Evolutionary conservation across 2,113 vertebrate species (phyloP).

Genomic region (Anseranas semipalmata): DNA sequence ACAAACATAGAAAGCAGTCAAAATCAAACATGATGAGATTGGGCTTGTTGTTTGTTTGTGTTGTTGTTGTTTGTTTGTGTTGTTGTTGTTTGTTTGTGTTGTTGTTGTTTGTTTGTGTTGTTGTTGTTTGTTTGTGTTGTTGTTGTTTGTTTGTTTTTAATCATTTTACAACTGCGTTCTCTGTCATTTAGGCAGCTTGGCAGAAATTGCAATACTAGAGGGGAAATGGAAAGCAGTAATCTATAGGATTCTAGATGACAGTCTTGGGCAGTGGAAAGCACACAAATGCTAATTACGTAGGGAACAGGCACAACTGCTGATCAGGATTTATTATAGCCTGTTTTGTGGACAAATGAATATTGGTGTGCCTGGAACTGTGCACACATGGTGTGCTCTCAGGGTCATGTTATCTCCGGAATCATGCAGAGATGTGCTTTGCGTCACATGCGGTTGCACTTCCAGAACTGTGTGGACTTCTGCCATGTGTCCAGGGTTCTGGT

Average conservation of each 20-base stretch:
- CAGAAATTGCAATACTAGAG: background rate
- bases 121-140: background rate
- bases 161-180: background rate
- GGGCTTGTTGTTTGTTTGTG: background rate
- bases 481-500: background rate
- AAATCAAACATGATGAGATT: background rate
- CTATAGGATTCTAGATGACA: background rate
- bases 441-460: background rate
- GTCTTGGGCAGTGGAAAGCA: slow-evolving; percentile 3
- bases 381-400: background rate
- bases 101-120: background rate
- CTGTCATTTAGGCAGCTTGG: background rate
- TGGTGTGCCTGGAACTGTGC: slow-evolving; percentile 11
- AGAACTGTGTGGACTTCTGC: background rate
- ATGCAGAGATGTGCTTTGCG: background rate
- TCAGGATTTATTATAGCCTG: slow-evolving; percentile 57
- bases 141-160: background rate
- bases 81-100: background rate
- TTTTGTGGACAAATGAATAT: slow-evolving; percentile 47
- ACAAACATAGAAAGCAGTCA: background rate
- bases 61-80: background rate
- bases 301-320: background rate
- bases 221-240: background rate
- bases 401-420: background rate
- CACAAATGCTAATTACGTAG: slow-evolving; percentile 28